Conservation (phyloP, 2,113 vertebrate species). For the Mus musculus region GRCm39 chr19:20318501-20319000, state of each 20-base stretch:
- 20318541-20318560: not conserved
- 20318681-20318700: not conserved
- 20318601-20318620: not conserved
- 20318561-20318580: not conserved
- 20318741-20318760: constrained; percentile 18
- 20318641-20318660: not conserved
- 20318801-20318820: no score
- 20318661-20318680: not conserved
- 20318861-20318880: no score
- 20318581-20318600: not conserved
- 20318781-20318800: no score
- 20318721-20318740: not conserved
- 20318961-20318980: no score
- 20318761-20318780: not conserved
- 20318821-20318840: no score
- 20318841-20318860: no score
- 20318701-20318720: not conserved
- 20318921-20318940: no score
- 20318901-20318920: no score
- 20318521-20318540: not conserved
- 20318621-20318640: not conserved
- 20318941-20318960: no score
- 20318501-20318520: not conserved
- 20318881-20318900: no score
- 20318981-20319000: no score